These are phyloP conservation scores for Athalia rosae DNA, from an alignment of 2,888 invertebrate species.

Conservation along the genomic window DNA sequence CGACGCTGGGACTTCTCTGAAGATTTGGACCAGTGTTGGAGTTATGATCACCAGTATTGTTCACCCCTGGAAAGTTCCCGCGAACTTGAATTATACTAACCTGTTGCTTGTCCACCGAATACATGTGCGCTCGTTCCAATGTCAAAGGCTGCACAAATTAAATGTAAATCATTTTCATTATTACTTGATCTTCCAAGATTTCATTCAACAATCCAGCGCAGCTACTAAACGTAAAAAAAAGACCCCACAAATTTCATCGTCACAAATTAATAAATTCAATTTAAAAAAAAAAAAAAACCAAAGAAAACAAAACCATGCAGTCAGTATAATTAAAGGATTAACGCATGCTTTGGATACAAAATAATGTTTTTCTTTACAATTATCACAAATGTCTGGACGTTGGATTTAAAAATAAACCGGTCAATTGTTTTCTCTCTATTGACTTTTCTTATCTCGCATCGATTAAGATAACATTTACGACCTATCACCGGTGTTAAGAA, in stretches of 20 bases:
- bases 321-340: not conserved
- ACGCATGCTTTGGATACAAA: not conserved
- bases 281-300: not conserved
- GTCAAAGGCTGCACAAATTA: constrained; percentile 68
- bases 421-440: constrained; percentile 18
- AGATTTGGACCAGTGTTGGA: constrained; percentile 67
- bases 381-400: not conserved
- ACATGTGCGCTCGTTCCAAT: constrained; percentile 82
- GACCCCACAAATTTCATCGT: not conserved
- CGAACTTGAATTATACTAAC: constrained; percentile 81
- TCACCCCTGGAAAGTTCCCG: constrained; percentile 57
- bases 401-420: not conserved
- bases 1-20: constrained; percentile 72
- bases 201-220: not conserved
- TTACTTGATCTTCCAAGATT: not conserved
- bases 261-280: not conserved
- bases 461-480: constrained; percentile 31
- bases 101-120: constrained; percentile 85
- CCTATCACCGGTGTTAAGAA: not conserved
- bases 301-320: constrained; percentile 5
- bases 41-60: constrained; percentile 48
- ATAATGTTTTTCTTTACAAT: not conserved
- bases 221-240: not conserved
- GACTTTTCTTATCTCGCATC: not conserved
- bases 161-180: constrained; percentile 23